Evolutionary conservation across 2,113 vertebrate species (phyloP).

Genomic region (Oxygymnocypris stewartii): DNA sequence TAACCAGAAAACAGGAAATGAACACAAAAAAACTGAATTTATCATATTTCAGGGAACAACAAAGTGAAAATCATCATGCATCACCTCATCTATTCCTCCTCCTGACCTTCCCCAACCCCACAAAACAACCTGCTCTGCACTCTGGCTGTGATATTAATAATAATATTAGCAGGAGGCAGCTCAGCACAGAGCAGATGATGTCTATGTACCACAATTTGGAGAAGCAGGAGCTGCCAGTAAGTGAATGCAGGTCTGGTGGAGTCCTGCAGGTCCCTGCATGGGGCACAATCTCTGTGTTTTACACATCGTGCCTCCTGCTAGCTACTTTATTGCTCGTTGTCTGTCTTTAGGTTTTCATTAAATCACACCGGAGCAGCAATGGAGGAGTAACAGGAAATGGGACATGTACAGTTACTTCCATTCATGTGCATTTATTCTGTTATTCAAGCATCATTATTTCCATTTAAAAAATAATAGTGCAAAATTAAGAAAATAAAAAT

Average conservation of each 20-base stretch:
- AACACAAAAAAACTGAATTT: background rate
- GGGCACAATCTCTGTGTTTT: constrained; percentile 77
- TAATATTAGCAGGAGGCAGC: constrained; percentile 78
- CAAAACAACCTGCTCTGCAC: constrained; percentile 65
- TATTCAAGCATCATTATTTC: background rate
- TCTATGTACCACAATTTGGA: constrained; percentile 78
- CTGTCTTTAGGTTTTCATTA: constrained; percentile 77
- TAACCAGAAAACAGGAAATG: background rate
- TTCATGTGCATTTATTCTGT: constrained; percentile 9
- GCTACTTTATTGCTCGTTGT: constrained; percentile 74
- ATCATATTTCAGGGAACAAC: background rate
- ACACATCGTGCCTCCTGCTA: constrained; percentile 85
- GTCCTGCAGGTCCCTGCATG: constrained; percentile 81
- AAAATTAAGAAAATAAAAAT: background rate
- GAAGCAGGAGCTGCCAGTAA: constrained; percentile 78
- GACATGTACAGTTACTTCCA: background rate
- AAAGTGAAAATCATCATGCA: constrained; percentile 39
- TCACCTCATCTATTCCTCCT: constrained; percentile 59
- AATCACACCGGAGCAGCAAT: constrained; percentile 61
- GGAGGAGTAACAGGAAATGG: constrained; percentile 33
- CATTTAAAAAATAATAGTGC: background rate
- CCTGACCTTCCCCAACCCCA: constrained; percentile 64
- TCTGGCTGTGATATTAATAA: constrained; percentile 91
- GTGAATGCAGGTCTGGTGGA: constrained; percentile 83
- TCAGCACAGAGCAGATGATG: constrained; percentile 70